Evolutionary conservation across 2,888 invertebrate species (phyloP), one percentile per base, ranked within the genome.

Genomic region (Hesperia comma): DNA sequence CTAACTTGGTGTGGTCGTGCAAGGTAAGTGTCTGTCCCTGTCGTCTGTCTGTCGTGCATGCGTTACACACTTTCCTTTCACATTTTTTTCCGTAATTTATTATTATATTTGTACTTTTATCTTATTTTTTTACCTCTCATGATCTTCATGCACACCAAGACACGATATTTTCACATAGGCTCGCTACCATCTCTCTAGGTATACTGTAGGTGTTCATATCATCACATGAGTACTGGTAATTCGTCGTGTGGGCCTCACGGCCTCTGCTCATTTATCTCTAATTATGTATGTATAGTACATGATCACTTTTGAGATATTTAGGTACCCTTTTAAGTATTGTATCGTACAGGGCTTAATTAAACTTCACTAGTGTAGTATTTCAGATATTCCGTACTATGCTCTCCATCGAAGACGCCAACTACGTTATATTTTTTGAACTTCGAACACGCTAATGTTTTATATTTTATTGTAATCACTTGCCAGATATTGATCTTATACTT

Each of bases 1-100:
- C 77, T 72, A 76, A 75, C 76, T 71, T 77, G 73, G 75, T 80
- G 79, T 83, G 78, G 71, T 77, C 71, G 67, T 56, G 61, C 56
- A 85, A 90, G 92, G 92, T 92, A 92, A 92, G 92, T 90, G 72
- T 79, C 80, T 83, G 77, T 78, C 82, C 85, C 81, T 88, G 85
- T 85, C 84, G 78, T 76, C 74, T 84, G 77, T 84, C 77, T 83
- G 71, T 80, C 84, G 81, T 87, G 92, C 92, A 92, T 92, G 92
- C 75, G 75, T 74, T 74, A 64, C 72, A 61, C 74, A 76, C 79
- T 81, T 81, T 85, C 80, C 76, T 84, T 66, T 71, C 75, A 79
- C 72, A 75, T 74, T 76, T 75, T 77, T 77, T 77, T 73, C 72
- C 70, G 68, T 82, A 79, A 79, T 73, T n/a, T 74, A 69, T 68